phyloP scores from a whole-genome alignment of 1,140 invertebrate species.

The Caerostris extrusa region DNA sequence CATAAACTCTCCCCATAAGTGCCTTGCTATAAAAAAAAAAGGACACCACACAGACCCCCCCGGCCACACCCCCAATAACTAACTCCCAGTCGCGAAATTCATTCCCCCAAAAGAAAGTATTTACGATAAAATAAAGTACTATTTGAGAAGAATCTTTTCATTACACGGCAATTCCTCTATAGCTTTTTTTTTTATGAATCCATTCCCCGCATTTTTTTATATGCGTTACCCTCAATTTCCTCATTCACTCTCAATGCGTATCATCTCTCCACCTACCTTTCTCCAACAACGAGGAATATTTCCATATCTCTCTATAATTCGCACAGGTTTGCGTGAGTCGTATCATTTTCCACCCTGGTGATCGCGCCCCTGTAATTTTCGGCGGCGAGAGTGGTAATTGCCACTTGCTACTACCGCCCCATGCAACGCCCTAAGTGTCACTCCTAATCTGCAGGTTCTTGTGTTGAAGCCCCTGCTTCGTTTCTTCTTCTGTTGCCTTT shows the following conservation, averaged over 20 bases:
- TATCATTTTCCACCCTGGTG: slow-evolving; percentile 73
- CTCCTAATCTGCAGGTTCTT: slow-evolving; percentile 60
- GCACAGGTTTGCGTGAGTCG: slow-evolving; percentile 68
- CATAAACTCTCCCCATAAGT: neutral
- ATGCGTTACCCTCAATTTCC: neutral
- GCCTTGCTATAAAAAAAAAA: neutral
- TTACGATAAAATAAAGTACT: slow-evolving; percentile 69
- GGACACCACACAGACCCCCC: neutral
- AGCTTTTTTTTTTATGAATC: neutral
- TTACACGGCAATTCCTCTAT: slow-evolving; percentile 31
- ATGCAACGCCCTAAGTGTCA: slow-evolving; percentile 61
- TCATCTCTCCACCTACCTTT: slow-evolving; percentile 10
- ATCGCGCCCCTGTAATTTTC: slow-evolving; percentile 74
- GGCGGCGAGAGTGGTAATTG: slow-evolving; percentile 66
- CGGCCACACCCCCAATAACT: neutral
- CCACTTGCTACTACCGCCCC: slow-evolving; percentile 68
- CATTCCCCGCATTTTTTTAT: neutral
- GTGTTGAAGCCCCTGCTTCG: neutral
- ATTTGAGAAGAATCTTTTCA: slow-evolving; percentile 65
- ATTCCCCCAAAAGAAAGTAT: slow-evolving; percentile 59
- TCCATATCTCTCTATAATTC: slow-evolving; percentile 73
- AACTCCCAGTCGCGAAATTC: slow-evolving; percentile 15
- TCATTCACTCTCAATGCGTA: slow-evolving; percentile 50
- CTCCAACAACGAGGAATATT: slow-evolving; percentile 31
- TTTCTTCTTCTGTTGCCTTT: slow-evolving; percentile 9